Evolutionary conservation across 2,888 invertebrate genomes (phyloP).

Genomic region (Tolmerus cingulatus): DNA sequence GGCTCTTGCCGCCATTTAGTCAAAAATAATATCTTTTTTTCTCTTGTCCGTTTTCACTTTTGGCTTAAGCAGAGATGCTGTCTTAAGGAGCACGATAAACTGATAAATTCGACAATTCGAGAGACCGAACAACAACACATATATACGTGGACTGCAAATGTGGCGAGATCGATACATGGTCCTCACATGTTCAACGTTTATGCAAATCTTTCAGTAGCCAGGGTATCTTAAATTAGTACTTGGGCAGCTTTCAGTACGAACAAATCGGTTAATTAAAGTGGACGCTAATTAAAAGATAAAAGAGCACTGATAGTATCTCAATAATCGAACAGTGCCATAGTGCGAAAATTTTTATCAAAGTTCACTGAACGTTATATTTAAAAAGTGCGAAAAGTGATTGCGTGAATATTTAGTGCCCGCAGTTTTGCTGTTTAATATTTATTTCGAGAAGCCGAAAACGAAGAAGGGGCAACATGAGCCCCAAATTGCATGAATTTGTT

Average conservation of each 20-base stretch:
- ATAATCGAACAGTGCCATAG: neutral
- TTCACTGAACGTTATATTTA: neutral
- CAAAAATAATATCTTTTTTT: neutral
- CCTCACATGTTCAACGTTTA: neutral
- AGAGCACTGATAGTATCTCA: constrained; percentile 23
- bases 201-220: constrained; percentile 15
- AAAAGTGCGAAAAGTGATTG: neutral
- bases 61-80: neutral
- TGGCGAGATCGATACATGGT: neutral
- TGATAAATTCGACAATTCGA: constrained; percentile 37
- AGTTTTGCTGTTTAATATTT: neutral
- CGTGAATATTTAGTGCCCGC: neutral
- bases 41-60: constrained; percentile 7
- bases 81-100: constrained; percentile 24
- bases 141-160: neutral
- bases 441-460: neutral
- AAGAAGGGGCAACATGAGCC: constrained; percentile 56
- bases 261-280: constrained; percentile 57
- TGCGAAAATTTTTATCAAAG: neutral
- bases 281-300: constrained; percentile 51
- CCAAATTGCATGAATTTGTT: constrained; percentile 77
- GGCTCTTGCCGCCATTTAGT: neutral
- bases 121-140: constrained; percentile 15
- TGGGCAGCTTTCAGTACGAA: constrained; percentile 64
- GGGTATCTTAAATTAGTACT: constrained; percentile 57